phyloP scores from a whole-genome alignment of 2,113 vertebrate species.

The Carassius auratus region DNA sequence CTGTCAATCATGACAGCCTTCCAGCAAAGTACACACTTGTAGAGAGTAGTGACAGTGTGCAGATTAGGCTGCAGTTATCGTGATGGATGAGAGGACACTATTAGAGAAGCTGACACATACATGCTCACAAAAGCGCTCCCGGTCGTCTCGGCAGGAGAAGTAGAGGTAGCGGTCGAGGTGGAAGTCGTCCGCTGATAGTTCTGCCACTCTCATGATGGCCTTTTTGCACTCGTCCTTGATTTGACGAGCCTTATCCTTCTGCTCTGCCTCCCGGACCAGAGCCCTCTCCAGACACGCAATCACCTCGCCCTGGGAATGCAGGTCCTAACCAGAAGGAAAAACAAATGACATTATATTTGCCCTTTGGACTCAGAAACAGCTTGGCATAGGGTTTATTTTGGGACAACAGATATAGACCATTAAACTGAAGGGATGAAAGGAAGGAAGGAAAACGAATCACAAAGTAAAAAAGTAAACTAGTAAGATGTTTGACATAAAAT shows the following conservation, averaged over 20 bases:
- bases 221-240: slow-evolving; percentile 87
- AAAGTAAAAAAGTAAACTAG: background rate
- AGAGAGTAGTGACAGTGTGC: background rate
- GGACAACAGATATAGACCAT: background rate
- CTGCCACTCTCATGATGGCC: slow-evolving; percentile 86
- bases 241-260: slow-evolving; percentile 65
- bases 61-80: background rate
- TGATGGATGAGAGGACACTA: too few relatives aligned
- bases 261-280: slow-evolving; percentile 83
- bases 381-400: background rate
- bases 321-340: slow-evolving; percentile 70
- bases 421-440: background rate
- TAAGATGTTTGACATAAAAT: background rate
- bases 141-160: slow-evolving; percentile 86
- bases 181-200: slow-evolving; percentile 86
- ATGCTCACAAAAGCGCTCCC: slow-evolving; percentile 88
- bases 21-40: background rate
- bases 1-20: too few relatives aligned
- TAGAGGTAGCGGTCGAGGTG: slow-evolving; percentile 88
- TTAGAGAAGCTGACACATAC: slow-evolving; percentile 62
- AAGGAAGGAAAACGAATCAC: background rate
- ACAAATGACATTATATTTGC: background rate
- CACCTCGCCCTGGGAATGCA: slow-evolving; percentile 88
- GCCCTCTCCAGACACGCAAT: slow-evolving; percentile 87
- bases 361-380: background rate